Conservation (phyloP, 2,888 invertebrate genomes). For the Volucella inanis region DNA sequence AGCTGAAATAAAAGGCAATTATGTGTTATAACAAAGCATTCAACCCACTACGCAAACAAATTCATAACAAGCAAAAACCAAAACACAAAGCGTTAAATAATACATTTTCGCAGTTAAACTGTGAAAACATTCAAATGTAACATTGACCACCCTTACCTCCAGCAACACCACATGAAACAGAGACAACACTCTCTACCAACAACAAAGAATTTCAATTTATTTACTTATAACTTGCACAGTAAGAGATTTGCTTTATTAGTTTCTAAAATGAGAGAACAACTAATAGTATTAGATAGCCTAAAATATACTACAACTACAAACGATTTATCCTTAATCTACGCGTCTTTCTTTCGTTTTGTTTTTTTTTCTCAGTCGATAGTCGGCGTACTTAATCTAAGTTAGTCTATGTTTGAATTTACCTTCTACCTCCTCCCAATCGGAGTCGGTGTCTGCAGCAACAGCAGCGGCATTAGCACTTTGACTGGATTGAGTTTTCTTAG, state of each 20-base stretch:
- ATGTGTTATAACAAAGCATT: too few relatives aligned
- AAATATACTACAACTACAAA: slow-evolving; percentile 56
- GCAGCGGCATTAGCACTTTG: background rate
- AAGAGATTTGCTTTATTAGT: slow-evolving; percentile 61
- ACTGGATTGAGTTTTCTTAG: slow-evolving; percentile 79
- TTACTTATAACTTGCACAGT: slow-evolving; percentile 62
- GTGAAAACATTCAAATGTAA: too few relatives aligned
- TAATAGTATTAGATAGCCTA: slow-evolving; percentile 51
- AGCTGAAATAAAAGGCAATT: too few relatives aligned
- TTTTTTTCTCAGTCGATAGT: slow-evolving; percentile 55
- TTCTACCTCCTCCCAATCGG: slow-evolving; percentile 90
- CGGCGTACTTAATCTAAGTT: slow-evolving; percentile 62
- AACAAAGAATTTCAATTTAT: slow-evolving; percentile 52
- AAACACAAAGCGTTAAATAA: too few relatives aligned
- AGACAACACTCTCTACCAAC: slow-evolving; percentile 41
- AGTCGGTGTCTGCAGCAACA: slow-evolving; percentile 85
- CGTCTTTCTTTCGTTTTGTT: background rate
- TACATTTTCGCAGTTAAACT: too few relatives aligned
- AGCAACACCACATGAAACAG: slow-evolving; percentile 24
- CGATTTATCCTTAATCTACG: slow-evolving; percentile 52
- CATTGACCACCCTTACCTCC: background rate
- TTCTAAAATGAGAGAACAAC: slow-evolving; percentile 54
- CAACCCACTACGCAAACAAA: too few relatives aligned
- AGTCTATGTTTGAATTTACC: slow-evolving; percentile 83
- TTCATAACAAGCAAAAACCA: too few relatives aligned